Evolutionary conservation across 2,113 vertebrate species (phyloP).

Genomic region (Cranoglanis bouderius): DNA sequence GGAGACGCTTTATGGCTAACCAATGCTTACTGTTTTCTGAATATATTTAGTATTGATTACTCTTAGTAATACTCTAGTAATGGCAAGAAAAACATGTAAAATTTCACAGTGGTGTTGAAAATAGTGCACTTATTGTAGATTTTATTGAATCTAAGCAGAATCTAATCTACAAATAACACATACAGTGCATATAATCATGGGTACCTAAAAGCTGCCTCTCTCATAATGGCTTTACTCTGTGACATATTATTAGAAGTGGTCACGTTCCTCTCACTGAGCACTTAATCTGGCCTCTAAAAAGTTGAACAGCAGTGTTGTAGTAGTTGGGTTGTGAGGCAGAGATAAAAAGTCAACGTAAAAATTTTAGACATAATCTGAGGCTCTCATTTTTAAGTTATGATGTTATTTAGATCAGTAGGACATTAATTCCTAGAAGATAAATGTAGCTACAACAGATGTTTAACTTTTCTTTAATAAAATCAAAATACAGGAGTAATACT

Average conservation of each 20-base stretch:
- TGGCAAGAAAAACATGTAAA: not conserved
- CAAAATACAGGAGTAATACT: no score
- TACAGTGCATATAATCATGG: not conserved
- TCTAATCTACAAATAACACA: not conserved
- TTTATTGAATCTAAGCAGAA: not conserved
- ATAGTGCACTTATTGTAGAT: not conserved
- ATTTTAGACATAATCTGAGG: not conserved
- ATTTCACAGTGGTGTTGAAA: not conserved
- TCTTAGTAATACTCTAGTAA: not conserved
- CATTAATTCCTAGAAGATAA: not conserved
- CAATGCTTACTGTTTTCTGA: not conserved
- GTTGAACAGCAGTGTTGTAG: constrained; percentile 4
- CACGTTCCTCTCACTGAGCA: not conserved
- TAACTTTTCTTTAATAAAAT: no score
- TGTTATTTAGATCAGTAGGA: not conserved
- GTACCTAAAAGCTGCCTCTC: not conserved
- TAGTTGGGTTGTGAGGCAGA: no score
- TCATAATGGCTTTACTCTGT: not conserved
- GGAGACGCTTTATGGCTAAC: not conserved
- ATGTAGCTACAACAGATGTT: not conserved
- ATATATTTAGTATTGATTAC: not conserved
- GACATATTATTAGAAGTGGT: not conserved
- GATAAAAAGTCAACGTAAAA: not conserved
- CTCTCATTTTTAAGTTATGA: not conserved
- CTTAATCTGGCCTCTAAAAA: not conserved